phyloP scores from a whole-genome alignment of 1,140 invertebrate genomes.

The Drosophila murphyi region DNA sequence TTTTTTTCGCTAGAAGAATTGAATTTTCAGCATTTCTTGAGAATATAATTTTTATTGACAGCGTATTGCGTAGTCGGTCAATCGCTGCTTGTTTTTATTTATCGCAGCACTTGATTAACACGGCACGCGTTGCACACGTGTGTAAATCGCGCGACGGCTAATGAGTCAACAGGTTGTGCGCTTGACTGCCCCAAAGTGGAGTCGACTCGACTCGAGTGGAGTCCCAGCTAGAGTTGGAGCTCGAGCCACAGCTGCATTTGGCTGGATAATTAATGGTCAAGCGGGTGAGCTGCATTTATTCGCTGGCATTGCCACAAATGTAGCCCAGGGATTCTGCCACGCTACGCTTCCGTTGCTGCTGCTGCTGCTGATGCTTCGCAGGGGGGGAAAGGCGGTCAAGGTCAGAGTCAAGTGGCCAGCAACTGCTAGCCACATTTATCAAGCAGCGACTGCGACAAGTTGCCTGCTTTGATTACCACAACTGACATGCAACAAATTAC shows the following conservation, averaged over 20 bases:
- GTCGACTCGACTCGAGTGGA: not conserved
- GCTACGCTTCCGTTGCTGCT: slow-evolving; percentile 31
- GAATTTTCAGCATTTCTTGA: too few relatives aligned
- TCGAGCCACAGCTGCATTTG: slow-evolving; percentile 8
- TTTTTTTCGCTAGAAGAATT: too few relatives aligned
- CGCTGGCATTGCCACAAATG: slow-evolving; percentile 43
- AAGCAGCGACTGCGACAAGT: slow-evolving; percentile 55
- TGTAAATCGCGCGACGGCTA: slow-evolving; percentile 41
- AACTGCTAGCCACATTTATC: slow-evolving; percentile 68
- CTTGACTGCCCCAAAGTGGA: slow-evolving; percentile 55
- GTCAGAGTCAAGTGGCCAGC: slow-evolving; percentile 37
- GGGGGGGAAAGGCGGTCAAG: slow-evolving; percentile 60
- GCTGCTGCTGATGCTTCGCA: not conserved
- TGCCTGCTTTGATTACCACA: slow-evolving; percentile 66
- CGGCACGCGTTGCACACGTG: slow-evolving; percentile 38
- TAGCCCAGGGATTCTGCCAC: slow-evolving; percentile 47
- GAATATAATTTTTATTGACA: not conserved
- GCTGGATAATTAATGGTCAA: slow-evolving; percentile 56
- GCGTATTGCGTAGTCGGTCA: not conserved
- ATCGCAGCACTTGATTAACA: slow-evolving; percentile 61
- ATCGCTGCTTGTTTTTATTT: slow-evolving; percentile 1
- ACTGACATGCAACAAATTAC: slow-evolving; percentile 66
- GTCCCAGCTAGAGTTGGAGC: not conserved
- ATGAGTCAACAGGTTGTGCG: slow-evolving; percentile 75
- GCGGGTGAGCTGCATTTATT: slow-evolving; percentile 57